Percentiles rank a stretch among this genome's conserved stretches.
Conservation (phyloP, 2,888 invertebrate genomes). For the Acanthopleura granulata region DNA sequence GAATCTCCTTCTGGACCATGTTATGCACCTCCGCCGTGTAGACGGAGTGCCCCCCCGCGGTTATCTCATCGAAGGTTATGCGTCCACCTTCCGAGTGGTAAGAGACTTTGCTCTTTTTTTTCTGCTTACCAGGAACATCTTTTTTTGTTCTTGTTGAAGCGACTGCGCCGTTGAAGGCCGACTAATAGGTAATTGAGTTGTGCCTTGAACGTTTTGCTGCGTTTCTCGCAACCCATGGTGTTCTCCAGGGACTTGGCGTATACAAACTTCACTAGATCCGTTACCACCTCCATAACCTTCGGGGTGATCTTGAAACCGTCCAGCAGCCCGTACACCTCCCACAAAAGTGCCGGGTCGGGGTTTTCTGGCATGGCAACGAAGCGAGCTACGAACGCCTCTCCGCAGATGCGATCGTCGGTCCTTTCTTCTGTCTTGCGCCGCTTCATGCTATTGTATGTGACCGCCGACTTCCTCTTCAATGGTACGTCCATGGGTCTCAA, state of each 20-base stretch:
- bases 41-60: neutral
- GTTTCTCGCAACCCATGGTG: neutral
- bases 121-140: neutral
- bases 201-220: neutral
- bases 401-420: neutral
- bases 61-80: neutral
- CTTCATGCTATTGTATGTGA: neutral
- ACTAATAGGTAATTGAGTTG: neutral
- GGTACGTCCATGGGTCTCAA: neutral
- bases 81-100: conserved; percentile 1
- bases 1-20: neutral
- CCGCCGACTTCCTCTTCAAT: neutral
- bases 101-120: neutral
- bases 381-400: neutral
- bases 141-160: neutral
- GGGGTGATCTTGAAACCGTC: neutral
- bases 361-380: neutral
- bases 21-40: neutral
- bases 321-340: neutral
- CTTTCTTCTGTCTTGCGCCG: neutral
- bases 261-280: neutral
- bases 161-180: neutral
- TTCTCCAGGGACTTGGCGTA: neutral
- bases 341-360: neutral
- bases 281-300: neutral